Evolutionary conservation across 2,113 vertebrate species (phyloP).

Genomic region (Tylochromis polylepis): DNA sequence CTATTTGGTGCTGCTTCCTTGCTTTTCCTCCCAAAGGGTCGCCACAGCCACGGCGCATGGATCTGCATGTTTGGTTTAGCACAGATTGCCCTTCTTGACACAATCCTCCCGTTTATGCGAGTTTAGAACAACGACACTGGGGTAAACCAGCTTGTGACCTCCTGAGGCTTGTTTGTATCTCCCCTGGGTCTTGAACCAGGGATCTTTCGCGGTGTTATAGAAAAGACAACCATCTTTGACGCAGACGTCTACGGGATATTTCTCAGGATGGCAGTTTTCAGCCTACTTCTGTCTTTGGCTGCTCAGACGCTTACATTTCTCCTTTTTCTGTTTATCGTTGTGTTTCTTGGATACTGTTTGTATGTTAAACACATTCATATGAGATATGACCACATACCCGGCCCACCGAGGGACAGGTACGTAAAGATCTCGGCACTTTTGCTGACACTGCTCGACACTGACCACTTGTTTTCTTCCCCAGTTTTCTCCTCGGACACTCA

Average conservation of each 20-base stretch:
- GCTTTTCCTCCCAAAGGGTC: background rate
- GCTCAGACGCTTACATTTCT: background rate
- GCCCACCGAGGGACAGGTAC: constrained; percentile 36
- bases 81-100: too few relatives aligned
- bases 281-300: background rate
- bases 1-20: background rate
- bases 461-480: background rate
- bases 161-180: background rate
- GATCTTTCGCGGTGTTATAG: background rate
- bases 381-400: constrained; percentile 48
- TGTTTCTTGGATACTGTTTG: constrained; percentile 11
- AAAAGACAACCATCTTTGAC: background rate
- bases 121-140: background rate
- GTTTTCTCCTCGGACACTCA: constrained; percentile 61
- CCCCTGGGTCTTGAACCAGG: fast-evolving
- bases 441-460: background rate
- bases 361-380: constrained; percentile 20
- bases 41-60: background rate
- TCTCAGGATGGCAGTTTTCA: background rate
- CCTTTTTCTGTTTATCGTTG: background rate
- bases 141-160: background rate
- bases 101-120: background rate
- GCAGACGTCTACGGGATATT: background rate
- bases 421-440: fast-evolving
- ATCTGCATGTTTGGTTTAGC: background rate